Percentiles rank a stretch among this genome's conserved stretches.
Evolutionary conservation across 2,797 vertebrate species (phyloP).

Genomic region (Thaleichthys pacificus): DNA sequence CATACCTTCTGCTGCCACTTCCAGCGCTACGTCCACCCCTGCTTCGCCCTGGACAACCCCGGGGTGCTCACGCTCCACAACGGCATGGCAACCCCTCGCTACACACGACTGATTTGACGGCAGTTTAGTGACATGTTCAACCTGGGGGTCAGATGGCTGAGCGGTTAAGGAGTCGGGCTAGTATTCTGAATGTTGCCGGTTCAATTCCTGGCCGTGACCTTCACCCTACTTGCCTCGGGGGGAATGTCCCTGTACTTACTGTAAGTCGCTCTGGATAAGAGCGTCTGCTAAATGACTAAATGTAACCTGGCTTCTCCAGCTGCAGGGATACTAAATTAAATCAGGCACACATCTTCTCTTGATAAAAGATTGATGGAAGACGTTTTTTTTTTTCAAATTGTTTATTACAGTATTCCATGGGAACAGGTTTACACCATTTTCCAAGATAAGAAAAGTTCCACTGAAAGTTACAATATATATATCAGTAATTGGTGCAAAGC

Average conservation of each 20-base stretch:
- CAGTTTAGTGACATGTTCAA: neutral
- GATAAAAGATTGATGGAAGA: neutral
- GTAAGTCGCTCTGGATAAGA: too few species aligned
- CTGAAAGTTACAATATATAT: slow-evolving; percentile 69
- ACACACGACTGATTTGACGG: slow-evolving; percentile 55
- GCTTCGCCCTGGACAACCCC: slow-evolving; percentile 88
- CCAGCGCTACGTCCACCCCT: slow-evolving; percentile 82
- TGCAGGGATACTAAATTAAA: neutral
- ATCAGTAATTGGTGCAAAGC: slow-evolving; percentile 56
- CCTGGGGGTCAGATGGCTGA: too few species aligned
- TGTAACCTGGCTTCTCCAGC: neutral
- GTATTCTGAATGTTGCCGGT: too few species aligned
- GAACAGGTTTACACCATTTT: slow-evolving; percentile 80
- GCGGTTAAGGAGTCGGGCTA: too few species aligned
- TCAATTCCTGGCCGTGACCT: too few species aligned
- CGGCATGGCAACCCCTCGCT: slow-evolving; percentile 71
- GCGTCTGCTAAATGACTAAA: neutral
- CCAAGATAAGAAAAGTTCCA: slow-evolving; percentile 73
- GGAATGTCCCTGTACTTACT: too few species aligned
- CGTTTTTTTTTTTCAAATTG: slow-evolving; percentile 37
- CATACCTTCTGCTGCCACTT: slow-evolving; percentile 82
- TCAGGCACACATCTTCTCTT: neutral
- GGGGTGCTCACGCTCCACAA: slow-evolving; percentile 81
- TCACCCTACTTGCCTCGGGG: too few species aligned
- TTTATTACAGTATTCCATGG: slow-evolving; percentile 82